Evolutionary conservation across 2,888 invertebrate genomes (phyloP), one percentile per base, ranked within the genome.

Genomic region (Mesorhabditis belari): DNA sequence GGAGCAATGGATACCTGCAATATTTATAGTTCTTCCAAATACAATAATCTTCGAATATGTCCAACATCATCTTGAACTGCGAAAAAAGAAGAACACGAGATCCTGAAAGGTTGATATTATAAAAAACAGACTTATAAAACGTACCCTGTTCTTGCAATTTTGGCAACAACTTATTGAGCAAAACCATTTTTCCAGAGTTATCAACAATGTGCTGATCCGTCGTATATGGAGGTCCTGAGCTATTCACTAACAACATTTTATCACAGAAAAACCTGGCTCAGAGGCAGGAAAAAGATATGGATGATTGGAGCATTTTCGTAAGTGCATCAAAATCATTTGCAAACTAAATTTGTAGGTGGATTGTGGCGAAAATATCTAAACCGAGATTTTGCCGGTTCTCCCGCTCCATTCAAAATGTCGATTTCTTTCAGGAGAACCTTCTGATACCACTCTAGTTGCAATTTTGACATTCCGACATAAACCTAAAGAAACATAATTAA

Each of bases 281-380:
- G 95, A 95, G 0, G 98, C 98, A 81, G 99, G 96, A 81, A 98
- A 99, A 67, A 99, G 84, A 82, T 99, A 99, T 0, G 98, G 98
- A 83, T 99, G 98, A 82, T 99, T 99, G 75, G 91, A 90, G 81
- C 96, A 96, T 81, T 99, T 98, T 23, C 96, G 87, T 75, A 98
- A 84, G 83, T 99, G 98, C 98, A 98, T 98, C 24, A 99, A 87
- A 83, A 98, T 99, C 81, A 96, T 91, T 55, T 99, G 85, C 12
- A 98, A 68, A 60, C 25, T 64, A 62, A 28, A 19, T 17, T 26
- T 3, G 27, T 50, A 44, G 12, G n/a, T 44, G 17, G 17, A 44
- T n/a, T 51, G 19, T 19, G 6, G 19, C 17, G 21, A 12, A 12
- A 5, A n/a, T 9, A 24, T 21, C 21, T n/a, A 35, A 9, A 67